phyloP scores from a whole-genome alignment of 2,888 invertebrate genomes.

The Melanostoma scalare region DNA sequence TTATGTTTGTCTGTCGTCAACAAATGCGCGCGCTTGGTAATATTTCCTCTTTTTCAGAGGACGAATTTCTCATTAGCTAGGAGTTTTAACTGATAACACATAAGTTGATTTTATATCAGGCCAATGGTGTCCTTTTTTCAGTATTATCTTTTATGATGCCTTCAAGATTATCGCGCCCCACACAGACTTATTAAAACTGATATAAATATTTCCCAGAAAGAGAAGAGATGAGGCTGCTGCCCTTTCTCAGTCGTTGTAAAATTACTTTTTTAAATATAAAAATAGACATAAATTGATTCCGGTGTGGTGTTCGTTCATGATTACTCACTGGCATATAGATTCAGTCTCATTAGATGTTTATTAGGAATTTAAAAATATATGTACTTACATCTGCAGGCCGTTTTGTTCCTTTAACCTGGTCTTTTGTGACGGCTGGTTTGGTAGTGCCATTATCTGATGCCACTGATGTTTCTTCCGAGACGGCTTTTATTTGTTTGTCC shows the following conservation, averaged over 20 bases:
- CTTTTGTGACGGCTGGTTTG: constrained; percentile 86
- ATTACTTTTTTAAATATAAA: constrained; percentile 59
- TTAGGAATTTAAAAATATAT: constrained; percentile 15
- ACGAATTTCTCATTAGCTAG: constrained; percentile 43
- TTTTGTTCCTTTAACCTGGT: constrained; percentile 89
- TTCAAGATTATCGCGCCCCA: constrained; percentile 47
- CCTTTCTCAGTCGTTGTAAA: constrained; percentile 68
- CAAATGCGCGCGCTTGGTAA: constrained; percentile 74
- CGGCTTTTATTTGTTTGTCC: constrained; percentile 80
- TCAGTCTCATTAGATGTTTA: constrained; percentile 11
- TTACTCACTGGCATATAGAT: constrained; percentile 45
- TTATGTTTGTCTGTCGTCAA: constrained; percentile 48
- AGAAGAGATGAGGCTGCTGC: constrained; percentile 63
- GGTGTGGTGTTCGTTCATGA: constrained; percentile 43
- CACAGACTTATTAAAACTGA: constrained; percentile 28
- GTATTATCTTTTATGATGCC: constrained; percentile 16
- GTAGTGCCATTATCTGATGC: constrained; percentile 80
- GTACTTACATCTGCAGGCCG: constrained; percentile 90
- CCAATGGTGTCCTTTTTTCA: constrained; percentile 50
- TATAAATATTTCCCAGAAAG: constrained; percentile 24
- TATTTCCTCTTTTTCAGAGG: constrained; percentile 29
- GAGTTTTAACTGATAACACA: constrained; percentile 50
- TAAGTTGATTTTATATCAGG: constrained; percentile 33
- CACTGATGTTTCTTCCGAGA: constrained; percentile 76
- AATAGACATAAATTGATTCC: constrained; percentile 69